These are phyloP conservation scores for Polietes domitor DNA, from an alignment of 2,888 invertebrate species.

Conservation along the genomic window DNA sequence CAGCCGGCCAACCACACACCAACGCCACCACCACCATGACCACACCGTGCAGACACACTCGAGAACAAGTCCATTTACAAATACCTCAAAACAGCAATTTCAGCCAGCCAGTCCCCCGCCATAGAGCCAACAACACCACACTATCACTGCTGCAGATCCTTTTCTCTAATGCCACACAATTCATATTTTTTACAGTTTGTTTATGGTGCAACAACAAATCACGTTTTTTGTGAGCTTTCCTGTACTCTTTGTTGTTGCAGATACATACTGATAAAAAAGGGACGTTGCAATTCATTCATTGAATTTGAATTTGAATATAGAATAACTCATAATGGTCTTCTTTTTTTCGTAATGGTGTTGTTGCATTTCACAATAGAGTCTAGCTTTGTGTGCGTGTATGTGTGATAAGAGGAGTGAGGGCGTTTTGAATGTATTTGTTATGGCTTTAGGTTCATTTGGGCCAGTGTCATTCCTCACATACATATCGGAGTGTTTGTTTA, in stretches of 20 bases:
- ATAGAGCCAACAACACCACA: neutral
- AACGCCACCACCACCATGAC: neutral
- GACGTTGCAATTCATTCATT: constrained; percentile 48
- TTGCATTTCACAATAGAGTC: neutral
- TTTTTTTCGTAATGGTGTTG: constrained; percentile 37
- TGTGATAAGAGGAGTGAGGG: neutral
- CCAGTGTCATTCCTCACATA: neutral
- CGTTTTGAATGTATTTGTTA: constrained; percentile 15
- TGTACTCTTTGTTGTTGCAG: neutral
- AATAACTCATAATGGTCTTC: constrained; percentile 17
- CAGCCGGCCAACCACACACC: constrained; percentile 5
- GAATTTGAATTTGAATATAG: constrained; percentile 49
- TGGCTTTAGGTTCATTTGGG: constrained; percentile 12
- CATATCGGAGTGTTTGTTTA: neutral
- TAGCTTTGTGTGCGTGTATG: neutral
- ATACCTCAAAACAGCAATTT: no score
- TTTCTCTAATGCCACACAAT: constrained; percentile 53
- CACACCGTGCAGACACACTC: constrained; percentile 42
- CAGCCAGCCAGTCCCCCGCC: neutral
- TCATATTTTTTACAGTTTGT: constrained; percentile 38
- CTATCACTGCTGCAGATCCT: constrained; percentile 43
- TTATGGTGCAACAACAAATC: constrained; percentile 12
- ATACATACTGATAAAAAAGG: constrained; percentile 22
- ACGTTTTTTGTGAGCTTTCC: neutral
- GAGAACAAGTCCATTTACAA: neutral